Evolutionary conservation across 2,113 vertebrate genomes (phyloP), one percentile per base, ranked within the genome.

Genomic region (Callaeas wilsoni): DNA sequence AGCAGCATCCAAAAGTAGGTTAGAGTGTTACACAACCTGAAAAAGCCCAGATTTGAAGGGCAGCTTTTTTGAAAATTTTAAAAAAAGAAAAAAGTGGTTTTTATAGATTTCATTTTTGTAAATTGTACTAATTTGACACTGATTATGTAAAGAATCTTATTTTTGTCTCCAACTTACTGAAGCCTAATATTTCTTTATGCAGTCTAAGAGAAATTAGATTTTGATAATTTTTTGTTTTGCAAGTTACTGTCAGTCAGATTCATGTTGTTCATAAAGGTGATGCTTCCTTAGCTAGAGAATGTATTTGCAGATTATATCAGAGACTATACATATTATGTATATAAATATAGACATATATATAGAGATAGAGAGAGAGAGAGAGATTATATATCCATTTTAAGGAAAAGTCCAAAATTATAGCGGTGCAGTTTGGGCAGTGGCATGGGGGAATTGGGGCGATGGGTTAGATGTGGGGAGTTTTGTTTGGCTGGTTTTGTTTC

Each of bases 21-120:
- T 97, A 95, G 35, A 92, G 60, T 86, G 37, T 96, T 97, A 95
- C 6, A 84, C 85, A 96, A 96, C 33, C 53, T 53, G 77, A 74
- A 87, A 70, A 92, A 77, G 52, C 25, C 44, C 37, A 52, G 50
- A 39, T 90, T 94, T 76, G 62, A 90, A 77, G 67, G 63, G 44
- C 56, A 93, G 39, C 68, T 60, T 39, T 93, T 94, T 60, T 64
- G 0, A 88, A 69, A 56, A 26, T 74, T 49, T 39, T 2, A 35
- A 79, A 91, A 63, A 50, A 87, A 22, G 0, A 35, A 49, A 49
- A 62, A 53, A 22, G 3, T 9, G 12, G 0, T 2, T n/a, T 32
- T 88, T 46, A 37, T 89, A 59, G 26, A 49, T 52, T 46, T 39
- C 25, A 33, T 49, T 80, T 85, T 77, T 77, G 21, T 62, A 70